A percentile compares a stretch with the other conserved stretches of the same genome.
These are phyloP conservation scores for Cinclus cinclus DNA, from an alignment of 2,113 vertebrate genomes.

Conservation along the genomic window DNA sequence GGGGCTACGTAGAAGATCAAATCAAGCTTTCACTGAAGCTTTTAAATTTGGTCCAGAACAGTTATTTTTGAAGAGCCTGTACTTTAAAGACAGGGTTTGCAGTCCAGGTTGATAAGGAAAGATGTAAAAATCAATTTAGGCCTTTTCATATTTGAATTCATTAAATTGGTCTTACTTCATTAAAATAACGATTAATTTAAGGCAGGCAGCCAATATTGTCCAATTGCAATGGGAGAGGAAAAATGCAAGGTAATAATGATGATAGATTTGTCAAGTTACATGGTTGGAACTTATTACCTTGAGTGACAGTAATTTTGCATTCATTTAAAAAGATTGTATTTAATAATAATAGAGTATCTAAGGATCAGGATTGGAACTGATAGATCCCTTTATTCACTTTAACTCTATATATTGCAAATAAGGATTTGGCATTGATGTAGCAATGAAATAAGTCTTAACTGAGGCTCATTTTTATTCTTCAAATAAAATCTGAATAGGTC, in stretches of 20 bases:
- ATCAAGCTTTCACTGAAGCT: not conserved
- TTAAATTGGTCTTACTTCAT: constrained; percentile 32
- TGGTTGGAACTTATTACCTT: constrained; percentile 21
- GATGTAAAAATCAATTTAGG: constrained; percentile 38
- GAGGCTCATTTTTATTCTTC: constrained; percentile 28
- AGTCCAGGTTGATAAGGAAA: constrained; percentile 15
- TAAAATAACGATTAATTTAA: constrained; percentile 60
- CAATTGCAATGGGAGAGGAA: not conserved
- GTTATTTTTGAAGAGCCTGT: constrained; percentile 30
- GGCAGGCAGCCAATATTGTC: not conserved
- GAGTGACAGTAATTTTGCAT: constrained; percentile 45
- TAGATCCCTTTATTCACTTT: constrained; percentile 13
- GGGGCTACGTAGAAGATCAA: not conserved
- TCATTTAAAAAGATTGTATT: constrained; percentile 13
- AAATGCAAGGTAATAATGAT: constrained; percentile 24
- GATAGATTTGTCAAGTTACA: constrained; percentile 45
- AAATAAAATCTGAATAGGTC: constrained; percentile 41
- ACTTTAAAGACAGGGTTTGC: not conserved
- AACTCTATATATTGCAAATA: constrained; percentile 11
- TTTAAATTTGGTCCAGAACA: not conserved
- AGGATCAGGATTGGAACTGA: constrained; percentile 23
- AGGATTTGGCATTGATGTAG: constrained; percentile 42
- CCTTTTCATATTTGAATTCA: constrained; percentile 26
- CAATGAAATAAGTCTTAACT: constrained; percentile 29
- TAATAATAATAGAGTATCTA: constrained; percentile 41